Percentiles rank a stretch among this genome's conserved stretches.
Evolutionary conservation across 2,888 invertebrate species (phyloP).

Genomic region (Catocala sponsa): DNA sequence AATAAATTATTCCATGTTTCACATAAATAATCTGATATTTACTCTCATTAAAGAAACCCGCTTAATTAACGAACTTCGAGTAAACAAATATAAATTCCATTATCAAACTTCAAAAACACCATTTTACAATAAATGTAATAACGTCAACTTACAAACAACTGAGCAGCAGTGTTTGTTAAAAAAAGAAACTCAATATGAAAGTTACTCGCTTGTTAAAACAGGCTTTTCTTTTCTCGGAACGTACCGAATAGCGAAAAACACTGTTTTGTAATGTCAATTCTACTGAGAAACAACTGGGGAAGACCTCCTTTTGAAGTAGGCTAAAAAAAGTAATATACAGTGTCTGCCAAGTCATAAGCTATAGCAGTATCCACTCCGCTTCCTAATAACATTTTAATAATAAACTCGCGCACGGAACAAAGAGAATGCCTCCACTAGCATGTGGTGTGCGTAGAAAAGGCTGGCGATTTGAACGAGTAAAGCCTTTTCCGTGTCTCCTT

Average conservation of each 20-base stretch:
- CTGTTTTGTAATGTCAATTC: conserved; percentile 47
- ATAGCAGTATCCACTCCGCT: conserved; percentile 59
- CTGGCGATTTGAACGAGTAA: conserved; percentile 20
- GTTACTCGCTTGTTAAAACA: conserved; percentile 31
- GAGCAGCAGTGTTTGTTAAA: conserved; percentile 2
- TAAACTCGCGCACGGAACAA: conserved; percentile 69
- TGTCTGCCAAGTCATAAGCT: conserved; percentile 59
- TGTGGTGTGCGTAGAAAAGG: conserved; percentile 39
- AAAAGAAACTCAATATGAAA: conserved; percentile 24
- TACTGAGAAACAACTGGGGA: conserved; percentile 26
- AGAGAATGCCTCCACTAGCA: conserved; percentile 50
- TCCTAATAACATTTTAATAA: conserved; percentile 81
- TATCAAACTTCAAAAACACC: too few relatives aligned
- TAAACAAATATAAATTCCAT: too few relatives aligned
- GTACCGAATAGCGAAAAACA: conserved; percentile 30
- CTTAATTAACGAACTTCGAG: too few relatives aligned
- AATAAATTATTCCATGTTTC: too few relatives aligned
- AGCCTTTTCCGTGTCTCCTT: background rate
- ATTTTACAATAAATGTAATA: background rate
- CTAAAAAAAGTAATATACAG: conserved; percentile 54
- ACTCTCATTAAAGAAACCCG: too few relatives aligned
- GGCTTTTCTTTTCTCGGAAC: conserved; percentile 30
- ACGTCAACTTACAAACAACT: background rate
- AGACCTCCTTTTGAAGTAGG: conserved; percentile 47
- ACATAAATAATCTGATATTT: too few relatives aligned